These are phyloP conservation scores for Heliothis subflexa DNA, from an alignment of 1,140 invertebrate genomes.

Conservation along the genomic window DNA sequence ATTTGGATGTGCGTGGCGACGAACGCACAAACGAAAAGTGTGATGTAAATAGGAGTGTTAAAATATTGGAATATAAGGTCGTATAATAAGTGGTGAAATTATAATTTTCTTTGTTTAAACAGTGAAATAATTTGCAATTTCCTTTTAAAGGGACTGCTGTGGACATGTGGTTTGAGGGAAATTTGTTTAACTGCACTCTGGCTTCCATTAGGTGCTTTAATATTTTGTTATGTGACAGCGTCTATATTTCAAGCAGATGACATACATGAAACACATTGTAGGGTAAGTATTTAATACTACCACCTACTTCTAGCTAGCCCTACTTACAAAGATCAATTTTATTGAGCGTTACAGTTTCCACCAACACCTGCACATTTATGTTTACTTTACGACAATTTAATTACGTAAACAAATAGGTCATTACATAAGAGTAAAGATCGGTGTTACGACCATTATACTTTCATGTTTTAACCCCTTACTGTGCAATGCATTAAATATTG, in stretches of 20 bases:
- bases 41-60: conserved; percentile 68
- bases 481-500: background rate
- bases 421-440: background rate
- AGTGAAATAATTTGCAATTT: conserved; percentile 41
- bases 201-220: conserved; percentile 92
- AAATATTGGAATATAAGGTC: conserved; percentile 78
- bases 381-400: conserved; percentile 13
- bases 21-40: conserved; percentile 68
- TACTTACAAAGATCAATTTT: no score
- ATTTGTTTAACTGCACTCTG: conserved; percentile 93
- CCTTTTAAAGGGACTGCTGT: conserved; percentile 78
- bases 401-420: conserved; percentile 26
- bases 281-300: conserved; percentile 87
- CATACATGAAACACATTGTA: conserved; percentile 96
- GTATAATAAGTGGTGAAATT: conserved; percentile 22
- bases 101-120: background rate
- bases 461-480: background rate
- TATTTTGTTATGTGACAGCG: conserved; percentile 94
- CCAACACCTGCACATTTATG: background rate
- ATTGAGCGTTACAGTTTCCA: no score
- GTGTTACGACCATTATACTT: background rate
- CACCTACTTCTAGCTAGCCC: background rate
- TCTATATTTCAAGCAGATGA: conserved; percentile 96
- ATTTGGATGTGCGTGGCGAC: conserved; percentile 65
- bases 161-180: conserved; percentile 87